These are phyloP conservation scores for Phymanthus crucifer DNA, from an alignment of 92 coral and sea anemone genomes.

Conservation along the genomic window DNA sequence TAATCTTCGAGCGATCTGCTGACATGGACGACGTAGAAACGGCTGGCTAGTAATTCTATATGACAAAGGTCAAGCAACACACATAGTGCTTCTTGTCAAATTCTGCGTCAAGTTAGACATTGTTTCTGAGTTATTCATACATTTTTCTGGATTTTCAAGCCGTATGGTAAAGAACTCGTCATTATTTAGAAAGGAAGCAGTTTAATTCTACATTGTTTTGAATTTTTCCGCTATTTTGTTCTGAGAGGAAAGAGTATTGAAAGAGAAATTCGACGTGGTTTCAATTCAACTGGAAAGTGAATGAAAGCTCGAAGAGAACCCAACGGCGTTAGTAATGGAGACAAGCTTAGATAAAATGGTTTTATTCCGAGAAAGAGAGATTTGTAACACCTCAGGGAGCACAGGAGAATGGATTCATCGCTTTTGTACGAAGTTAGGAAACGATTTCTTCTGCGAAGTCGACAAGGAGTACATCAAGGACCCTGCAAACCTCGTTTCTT, in stretches of 20 bases:
- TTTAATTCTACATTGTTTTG: neutral
- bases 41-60: neutral
- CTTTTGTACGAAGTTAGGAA: slow-evolving; percentile 81
- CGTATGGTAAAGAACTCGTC: slow-evolving; percentile 1
- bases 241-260: neutral
- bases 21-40: neutral
- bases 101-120: neutral
- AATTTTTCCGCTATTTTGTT: neutral
- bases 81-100: neutral
- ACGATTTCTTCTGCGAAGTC: slow-evolving; percentile 87
- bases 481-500: slow-evolving; percentile 75
- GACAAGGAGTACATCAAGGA: slow-evolving; percentile 80
- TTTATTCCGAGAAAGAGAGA: slow-evolving; percentile 38
- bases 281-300: neutral
- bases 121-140: neutral
- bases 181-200: neutral
- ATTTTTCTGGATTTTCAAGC: neutral
- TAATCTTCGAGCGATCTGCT: neutral
- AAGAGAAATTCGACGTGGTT: neutral
- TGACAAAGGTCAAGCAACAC: neutral
- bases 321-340: slow-evolving; percentile 18
- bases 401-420: slow-evolving; percentile 78
- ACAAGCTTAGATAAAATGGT: slow-evolving; percentile 48
- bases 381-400: slow-evolving; percentile 28
- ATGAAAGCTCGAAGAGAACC: slow-evolving; percentile 1